phyloP scores from a whole-genome alignment of 2,113 vertebrate genomes.

The Bos taurus region DNA sequence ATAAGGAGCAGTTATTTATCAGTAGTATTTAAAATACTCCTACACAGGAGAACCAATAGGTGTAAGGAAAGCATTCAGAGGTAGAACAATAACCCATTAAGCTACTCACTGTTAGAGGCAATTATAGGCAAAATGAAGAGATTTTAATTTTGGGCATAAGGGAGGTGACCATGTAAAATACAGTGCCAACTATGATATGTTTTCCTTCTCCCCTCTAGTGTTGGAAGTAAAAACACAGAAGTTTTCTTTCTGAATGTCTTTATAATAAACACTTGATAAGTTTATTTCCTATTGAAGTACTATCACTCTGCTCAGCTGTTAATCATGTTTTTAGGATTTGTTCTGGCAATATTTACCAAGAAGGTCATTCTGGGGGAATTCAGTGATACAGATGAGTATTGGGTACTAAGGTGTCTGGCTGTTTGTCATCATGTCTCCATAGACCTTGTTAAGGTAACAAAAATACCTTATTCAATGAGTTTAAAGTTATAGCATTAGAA shows the following conservation, averaged over 20 bases:
- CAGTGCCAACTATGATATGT: background rate
- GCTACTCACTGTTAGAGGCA: background rate
- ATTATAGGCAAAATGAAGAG: background rate
- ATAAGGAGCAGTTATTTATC: background rate
- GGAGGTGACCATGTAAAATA: background rate
- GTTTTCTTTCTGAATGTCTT: background rate
- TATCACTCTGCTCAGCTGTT: background rate
- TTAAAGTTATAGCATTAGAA: background rate
- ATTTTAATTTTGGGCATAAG: background rate
- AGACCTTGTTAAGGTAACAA: conserved; percentile 79
- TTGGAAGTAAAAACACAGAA: background rate
- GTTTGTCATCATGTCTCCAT: conserved; percentile 82
- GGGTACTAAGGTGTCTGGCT: conserved; percentile 78
- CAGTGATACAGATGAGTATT: conserved; percentile 85
- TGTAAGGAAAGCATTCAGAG: background rate
- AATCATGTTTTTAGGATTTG: background rate
- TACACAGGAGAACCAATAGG: background rate
- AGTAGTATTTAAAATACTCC: background rate
- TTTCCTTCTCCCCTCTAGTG: background rate
- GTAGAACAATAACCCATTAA: background rate
- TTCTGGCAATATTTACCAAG: conserved; percentile 78
- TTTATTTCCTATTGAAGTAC: background rate
- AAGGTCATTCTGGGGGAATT: conserved; percentile 92
- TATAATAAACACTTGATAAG: background rate
- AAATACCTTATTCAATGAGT: background rate